Evolutionary conservation across 2,888 invertebrate species (phyloP).

Genomic region (Phaonia tiefii): DNA sequence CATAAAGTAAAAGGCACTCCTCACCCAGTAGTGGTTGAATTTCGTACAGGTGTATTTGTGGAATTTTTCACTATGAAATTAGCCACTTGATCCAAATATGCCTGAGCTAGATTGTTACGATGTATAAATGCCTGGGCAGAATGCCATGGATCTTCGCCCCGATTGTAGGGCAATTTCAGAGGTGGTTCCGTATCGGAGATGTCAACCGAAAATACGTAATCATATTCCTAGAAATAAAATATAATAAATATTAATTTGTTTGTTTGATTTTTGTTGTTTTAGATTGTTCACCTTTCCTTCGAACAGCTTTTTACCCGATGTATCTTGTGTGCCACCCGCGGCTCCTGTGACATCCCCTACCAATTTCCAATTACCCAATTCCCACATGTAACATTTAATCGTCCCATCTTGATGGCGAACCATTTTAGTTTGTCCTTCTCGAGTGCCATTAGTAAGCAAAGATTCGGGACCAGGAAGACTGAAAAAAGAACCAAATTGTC

Average conservation of each 20-base stretch:
- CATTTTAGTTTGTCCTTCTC: constrained; percentile 92
- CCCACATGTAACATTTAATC: constrained; percentile 92
- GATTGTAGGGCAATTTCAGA: constrained; percentile 94
- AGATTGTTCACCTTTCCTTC: constrained; percentile 85
- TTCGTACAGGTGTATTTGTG: constrained; percentile 42
- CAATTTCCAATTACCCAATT: constrained; percentile 88
- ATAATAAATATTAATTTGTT: constrained; percentile 14
- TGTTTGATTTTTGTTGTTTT: neutral
- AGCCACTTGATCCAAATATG: constrained; percentile 94
- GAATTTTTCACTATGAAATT: constrained; percentile 95
- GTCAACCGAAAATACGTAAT: constrained; percentile 97
- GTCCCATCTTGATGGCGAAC: constrained; percentile 86
- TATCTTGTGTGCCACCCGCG: constrained; percentile 84
- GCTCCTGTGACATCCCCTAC: constrained; percentile 95
- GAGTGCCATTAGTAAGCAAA: constrained; percentile 87
- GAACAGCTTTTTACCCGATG: constrained; percentile 88
- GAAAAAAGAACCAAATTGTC: constrained; percentile 51
- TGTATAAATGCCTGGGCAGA: constrained; percentile 95
- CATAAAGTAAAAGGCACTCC: neutral
- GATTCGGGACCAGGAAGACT: constrained; percentile 92
- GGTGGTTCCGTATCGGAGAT: constrained; percentile 94
- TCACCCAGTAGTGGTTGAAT: constrained; percentile 69
- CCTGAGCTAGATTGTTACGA: constrained; percentile 90
- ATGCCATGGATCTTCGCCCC: constrained; percentile 94
- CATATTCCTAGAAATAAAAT: constrained; percentile 85